These are phyloP conservation scores for Synanthedon tipuliformis DNA, from an alignment of 2,888 invertebrate genomes.

Conservation along the genomic window DNA sequence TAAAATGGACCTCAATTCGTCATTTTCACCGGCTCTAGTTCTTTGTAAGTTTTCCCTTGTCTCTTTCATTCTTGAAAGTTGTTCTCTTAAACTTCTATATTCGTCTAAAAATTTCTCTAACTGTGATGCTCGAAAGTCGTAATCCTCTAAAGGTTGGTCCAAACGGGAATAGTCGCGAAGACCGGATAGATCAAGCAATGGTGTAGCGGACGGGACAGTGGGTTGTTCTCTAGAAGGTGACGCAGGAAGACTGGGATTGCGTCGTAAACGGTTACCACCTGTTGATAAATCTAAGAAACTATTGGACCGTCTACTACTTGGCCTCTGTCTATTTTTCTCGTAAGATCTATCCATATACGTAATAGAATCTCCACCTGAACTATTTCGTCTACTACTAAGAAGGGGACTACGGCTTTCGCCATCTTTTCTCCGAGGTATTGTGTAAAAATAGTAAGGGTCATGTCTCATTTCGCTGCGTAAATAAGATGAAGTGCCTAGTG, in stretches of 20 bases:
- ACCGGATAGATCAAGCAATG: conserved; percentile 71
- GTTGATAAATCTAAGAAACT: conserved; percentile 78
- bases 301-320: conserved; percentile 71
- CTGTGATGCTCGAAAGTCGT: conserved; percentile 84
- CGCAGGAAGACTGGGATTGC: conserved; percentile 73
- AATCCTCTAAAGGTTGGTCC: conserved; percentile 66
- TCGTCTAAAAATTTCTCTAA: conserved; percentile 84
- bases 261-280: conserved; percentile 48
- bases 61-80: conserved; percentile 84
- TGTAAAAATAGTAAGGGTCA: conserved; percentile 72
- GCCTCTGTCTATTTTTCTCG: conserved; percentile 37
- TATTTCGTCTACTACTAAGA: conserved; percentile 77
- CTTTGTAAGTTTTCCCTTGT: conserved; percentile 76
- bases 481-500: conserved; percentile 48
- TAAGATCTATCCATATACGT: conserved; percentile 47
- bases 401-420: conserved; percentile 82
- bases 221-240: conserved; percentile 71
- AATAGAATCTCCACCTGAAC: conserved; percentile 76
- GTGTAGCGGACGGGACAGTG: conserved; percentile 68
- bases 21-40: conserved; percentile 57
- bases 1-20: conserved; percentile 64
- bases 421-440: conserved; percentile 72
- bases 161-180: conserved; percentile 61
- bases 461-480: conserved; percentile 49
- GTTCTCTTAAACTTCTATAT: conserved; percentile 80